A percentile compares a stretch with the other conserved stretches of the same genome.
Conservation (phyloP, 2,113 vertebrate species). For the Mesitornis unicolor region DNA sequence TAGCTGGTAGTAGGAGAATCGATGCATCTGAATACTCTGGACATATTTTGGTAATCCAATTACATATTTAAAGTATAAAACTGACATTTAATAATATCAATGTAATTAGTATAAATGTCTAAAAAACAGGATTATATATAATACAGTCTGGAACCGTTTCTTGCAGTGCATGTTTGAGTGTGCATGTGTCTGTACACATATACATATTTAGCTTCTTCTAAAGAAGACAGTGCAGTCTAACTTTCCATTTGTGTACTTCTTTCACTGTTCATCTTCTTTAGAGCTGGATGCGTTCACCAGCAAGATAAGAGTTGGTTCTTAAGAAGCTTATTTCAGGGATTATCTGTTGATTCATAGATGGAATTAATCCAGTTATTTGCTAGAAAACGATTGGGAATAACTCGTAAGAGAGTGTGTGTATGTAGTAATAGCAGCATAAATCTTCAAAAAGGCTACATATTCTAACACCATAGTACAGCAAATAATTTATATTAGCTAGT, state of each 20-base stretch:
- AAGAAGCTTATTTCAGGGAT: neutral
- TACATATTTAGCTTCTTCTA: neutral
- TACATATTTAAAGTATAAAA: neutral
- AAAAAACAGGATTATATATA: neutral
- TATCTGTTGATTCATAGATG: neutral
- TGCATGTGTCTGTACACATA: neutral
- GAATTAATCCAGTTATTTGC: neutral
- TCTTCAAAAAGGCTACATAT: neutral
- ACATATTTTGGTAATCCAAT: conserved; percentile 11
- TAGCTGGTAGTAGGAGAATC: neutral
- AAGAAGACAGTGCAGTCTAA: neutral
- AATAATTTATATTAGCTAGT: neutral
- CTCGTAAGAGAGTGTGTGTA: neutral
- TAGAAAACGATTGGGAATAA: neutral
- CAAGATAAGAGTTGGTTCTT: neutral
- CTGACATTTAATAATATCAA: neutral
- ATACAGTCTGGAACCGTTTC: neutral
- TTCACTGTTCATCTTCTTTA: neutral
- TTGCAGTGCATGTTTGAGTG: neutral
- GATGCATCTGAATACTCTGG: neutral
- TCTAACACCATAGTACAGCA: neutral
- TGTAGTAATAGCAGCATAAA: neutral
- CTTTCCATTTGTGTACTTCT: neutral
- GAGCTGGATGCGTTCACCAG: neutral
- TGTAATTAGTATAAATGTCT: neutral